Conservation (phyloP, 2,797 vertebrate genomes). For the Picus viridis region DNA sequence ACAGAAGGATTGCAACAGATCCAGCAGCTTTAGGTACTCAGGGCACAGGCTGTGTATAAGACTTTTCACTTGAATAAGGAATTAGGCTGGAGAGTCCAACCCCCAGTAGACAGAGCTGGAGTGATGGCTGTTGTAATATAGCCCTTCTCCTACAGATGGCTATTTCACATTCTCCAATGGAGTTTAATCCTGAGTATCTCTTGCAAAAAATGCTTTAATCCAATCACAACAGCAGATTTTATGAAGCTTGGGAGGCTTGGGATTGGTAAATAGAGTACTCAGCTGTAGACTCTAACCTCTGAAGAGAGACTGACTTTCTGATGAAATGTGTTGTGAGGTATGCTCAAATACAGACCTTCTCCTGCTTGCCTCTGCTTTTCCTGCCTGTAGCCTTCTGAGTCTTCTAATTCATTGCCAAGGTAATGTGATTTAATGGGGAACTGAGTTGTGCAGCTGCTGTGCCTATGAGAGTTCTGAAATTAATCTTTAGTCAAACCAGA, state of each 20-base stretch:
- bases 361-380: background rate
- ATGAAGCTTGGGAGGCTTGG: background rate
- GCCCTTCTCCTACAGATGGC: background rate
- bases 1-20: too few species aligned
- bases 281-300: background rate
- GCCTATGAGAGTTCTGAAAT: slow-evolving; percentile 5
- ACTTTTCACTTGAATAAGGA: background rate
- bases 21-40: background rate
- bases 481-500: slow-evolving; percentile 1
- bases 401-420: background rate
- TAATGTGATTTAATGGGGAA: slow-evolving; percentile 18
- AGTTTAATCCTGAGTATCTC: background rate
- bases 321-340: background rate
- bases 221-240: background rate
- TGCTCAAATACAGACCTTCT: background rate
- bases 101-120: background rate
- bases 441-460: background rate
- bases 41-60: background rate
- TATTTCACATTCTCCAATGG: background rate
- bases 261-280: background rate
- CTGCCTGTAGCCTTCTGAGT: background rate
- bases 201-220: slow-evolving; percentile 20
- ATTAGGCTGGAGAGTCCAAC: background rate
- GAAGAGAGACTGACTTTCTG: background rate
- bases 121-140: background rate